Evolutionary conservation across 2,797 vertebrate species (phyloP).

Genomic region (Falco cherrug): DNA sequence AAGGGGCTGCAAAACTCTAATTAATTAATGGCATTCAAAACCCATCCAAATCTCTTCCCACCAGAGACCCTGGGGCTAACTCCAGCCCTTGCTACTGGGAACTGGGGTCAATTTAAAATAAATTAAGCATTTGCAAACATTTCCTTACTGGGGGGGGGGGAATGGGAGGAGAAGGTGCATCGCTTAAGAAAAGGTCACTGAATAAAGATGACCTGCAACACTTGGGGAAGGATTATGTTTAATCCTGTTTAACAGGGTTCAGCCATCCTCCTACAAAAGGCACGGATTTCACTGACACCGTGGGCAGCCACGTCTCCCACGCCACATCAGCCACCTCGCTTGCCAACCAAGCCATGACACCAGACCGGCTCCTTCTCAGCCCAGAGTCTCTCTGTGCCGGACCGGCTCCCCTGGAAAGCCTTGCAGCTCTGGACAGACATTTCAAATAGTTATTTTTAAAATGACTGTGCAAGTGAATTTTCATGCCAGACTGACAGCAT

Average conservation of each 20-base stretch:
- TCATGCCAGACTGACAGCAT: background rate
- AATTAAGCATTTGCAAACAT: background rate
- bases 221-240: background rate
- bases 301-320: no score
- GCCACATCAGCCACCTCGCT: background rate
- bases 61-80: background rate
- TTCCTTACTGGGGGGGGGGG: background rate
- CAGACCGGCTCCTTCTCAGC: background rate
- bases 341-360: background rate
- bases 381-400: rapidly evolving
- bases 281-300: background rate
- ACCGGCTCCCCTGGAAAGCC: background rate
- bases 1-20: background rate
- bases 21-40: background rate
- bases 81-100: background rate
- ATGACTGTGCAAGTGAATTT: background rate
- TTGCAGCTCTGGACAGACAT: background rate
- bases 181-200: background rate
- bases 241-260: background rate
- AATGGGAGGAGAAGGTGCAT: rapidly evolving
- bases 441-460: background rate
- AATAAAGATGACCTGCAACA: background rate
- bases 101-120: background rate
- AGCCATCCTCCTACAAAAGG: background rate
- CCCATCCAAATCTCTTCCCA: background rate